phyloP scores from a whole-genome alignment of 2,113 vertebrate species.

The Colius striatus region DNA sequence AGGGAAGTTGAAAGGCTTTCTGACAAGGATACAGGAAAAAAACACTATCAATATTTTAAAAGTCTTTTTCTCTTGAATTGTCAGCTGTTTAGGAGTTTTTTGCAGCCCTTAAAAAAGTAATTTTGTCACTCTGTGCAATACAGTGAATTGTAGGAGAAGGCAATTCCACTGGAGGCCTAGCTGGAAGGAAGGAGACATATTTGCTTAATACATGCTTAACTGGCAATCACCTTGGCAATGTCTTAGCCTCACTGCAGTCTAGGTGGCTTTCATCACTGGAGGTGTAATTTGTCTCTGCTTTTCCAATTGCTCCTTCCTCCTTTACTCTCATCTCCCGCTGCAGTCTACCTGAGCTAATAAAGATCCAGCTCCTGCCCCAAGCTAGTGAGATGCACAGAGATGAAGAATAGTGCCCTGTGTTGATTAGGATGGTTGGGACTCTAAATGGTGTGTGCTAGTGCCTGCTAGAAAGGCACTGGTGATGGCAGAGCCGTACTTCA shows the following conservation, averaged over 20 bases:
- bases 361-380: background rate
- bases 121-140: conserved; percentile 40
- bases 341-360: background rate
- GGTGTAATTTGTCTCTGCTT: conserved; percentile 4
- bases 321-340: background rate
- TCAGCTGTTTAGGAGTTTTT: conserved; percentile 33
- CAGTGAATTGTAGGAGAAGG: conserved; percentile 6
- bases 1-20: conserved; percentile 50
- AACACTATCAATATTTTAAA: conserved; percentile 63
- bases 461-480: background rate
- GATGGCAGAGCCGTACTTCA: background rate
- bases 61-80: conserved; percentile 55
- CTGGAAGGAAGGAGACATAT: background rate
- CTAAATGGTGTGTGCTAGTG: background rate
- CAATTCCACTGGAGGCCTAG: conserved; percentile 16
- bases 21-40: conserved; percentile 36
- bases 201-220: conserved; percentile 8
- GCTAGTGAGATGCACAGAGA: background rate
- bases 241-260: conserved; percentile 9
- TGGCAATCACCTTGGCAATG: conserved; percentile 19
- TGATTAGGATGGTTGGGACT: background rate
- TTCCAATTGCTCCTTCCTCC: conserved; percentile 1
- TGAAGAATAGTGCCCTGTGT: background rate
- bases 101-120: background rate
- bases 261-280: conserved; percentile 30